Percentiles rank a stretch among this genome's conserved stretches.
Conservation (phyloP, 2,113 vertebrate species). For the Peromyscus polionotus region DNA sequence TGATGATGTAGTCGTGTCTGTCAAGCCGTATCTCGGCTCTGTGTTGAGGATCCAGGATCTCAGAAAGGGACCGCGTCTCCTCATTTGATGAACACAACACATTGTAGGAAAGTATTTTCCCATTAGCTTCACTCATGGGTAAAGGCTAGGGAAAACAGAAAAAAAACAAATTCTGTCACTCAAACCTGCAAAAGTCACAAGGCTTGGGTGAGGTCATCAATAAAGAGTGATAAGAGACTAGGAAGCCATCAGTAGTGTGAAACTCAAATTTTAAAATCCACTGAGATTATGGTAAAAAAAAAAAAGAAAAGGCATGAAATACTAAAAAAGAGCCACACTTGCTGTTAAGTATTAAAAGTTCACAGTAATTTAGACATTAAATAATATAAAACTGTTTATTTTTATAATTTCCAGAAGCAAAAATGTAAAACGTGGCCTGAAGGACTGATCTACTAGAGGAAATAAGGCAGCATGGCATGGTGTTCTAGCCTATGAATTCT, state of each 20-base stretch:
- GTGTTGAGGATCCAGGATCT: slow-evolving; percentile 79
- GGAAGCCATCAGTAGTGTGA: background rate
- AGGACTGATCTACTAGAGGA: background rate
- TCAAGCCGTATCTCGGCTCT: slow-evolving; percentile 85
- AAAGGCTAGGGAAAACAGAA: slow-evolving; percentile 83
- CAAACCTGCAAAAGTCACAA: background rate
- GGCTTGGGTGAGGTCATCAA: background rate
- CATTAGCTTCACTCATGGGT: slow-evolving; percentile 85
- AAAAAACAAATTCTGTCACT: background rate
- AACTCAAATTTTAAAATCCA: background rate
- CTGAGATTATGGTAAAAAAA: background rate
- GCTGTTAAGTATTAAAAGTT: background rate
- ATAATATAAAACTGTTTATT: background rate
- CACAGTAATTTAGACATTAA: background rate
- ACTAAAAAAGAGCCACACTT: background rate
- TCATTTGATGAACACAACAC: slow-evolving; percentile 83
- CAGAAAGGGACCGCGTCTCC: slow-evolving; percentile 59
- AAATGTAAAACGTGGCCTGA: background rate
- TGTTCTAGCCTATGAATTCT: background rate
- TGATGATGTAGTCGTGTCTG: slow-evolving; percentile 85
- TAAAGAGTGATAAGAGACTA: background rate
- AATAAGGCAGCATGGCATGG: background rate
- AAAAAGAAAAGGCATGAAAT: too few species aligned
- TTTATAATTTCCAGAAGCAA: background rate
- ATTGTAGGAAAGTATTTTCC: slow-evolving; percentile 87